phyloP scores from a whole-genome alignment of 2,888 invertebrate species.

The Andrena praecox region DNA sequence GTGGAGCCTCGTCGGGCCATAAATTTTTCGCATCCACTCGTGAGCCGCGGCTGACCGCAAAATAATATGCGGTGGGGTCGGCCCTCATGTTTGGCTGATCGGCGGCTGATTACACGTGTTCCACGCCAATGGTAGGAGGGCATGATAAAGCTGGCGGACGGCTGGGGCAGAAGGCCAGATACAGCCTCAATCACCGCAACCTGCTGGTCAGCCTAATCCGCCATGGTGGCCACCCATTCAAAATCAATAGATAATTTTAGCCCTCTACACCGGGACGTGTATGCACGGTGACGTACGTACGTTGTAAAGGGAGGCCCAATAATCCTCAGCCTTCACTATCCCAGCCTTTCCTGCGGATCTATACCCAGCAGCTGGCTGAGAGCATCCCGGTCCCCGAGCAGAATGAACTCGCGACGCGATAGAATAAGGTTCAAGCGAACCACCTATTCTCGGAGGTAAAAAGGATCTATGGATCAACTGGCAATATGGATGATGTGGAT shows the following conservation, averaged over 20 bases:
- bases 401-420: neutral
- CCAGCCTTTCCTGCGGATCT: slow-evolving; percentile 37
- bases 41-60: slow-evolving; percentile 73
- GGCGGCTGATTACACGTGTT: slow-evolving; percentile 84
- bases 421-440: neutral
- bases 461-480: neutral
- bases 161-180: slow-evolving; percentile 82
- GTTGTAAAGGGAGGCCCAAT: slow-evolving; percentile 62
- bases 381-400: slow-evolving; percentile 9
- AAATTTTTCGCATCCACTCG: slow-evolving; percentile 71
- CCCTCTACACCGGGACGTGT: slow-evolving; percentile 55
- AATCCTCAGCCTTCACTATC: slow-evolving; percentile 56
- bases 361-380: neutral
- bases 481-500: no score
- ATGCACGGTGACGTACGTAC: slow-evolving; percentile 67
- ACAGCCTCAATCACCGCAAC: slow-evolving; percentile 83
- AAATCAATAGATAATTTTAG: slow-evolving; percentile 83
- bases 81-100: slow-evolving; percentile 82
- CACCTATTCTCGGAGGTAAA: neutral
- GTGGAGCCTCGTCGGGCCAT: slow-evolving; percentile 58
- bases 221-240: slow-evolving; percentile 81
- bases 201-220: slow-evolving; percentile 83
- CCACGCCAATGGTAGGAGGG: slow-evolving; percentile 76
- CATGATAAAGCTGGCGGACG: slow-evolving; percentile 82
- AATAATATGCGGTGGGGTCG: slow-evolving; percentile 81